phyloP scores from a whole-genome alignment of 2,113 vertebrate genomes.

The Corvus hawaiiensis region DNA sequence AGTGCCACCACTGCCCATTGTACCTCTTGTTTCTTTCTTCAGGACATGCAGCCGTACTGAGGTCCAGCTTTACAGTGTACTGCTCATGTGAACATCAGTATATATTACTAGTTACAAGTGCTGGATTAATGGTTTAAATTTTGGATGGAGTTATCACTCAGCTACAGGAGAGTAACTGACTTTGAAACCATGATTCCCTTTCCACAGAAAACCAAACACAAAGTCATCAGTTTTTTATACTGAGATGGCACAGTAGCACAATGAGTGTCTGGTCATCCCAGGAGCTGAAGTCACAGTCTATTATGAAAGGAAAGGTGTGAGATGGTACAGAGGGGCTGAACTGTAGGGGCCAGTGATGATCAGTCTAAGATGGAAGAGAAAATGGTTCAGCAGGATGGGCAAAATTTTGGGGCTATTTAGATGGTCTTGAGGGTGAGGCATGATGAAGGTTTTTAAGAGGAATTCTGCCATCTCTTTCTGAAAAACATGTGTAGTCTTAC shows the following conservation, averaged over 20 bases:
- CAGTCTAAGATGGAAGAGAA: background rate
- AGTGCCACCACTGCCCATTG: background rate
- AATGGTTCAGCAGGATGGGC: fast-evolving
- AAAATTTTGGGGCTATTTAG: background rate
- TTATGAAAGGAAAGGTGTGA: background rate
- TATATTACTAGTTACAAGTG: background rate
- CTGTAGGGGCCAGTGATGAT: background rate
- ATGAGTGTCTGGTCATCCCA: background rate
- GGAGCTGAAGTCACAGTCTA: background rate
- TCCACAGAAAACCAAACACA: background rate
- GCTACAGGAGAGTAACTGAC: background rate
- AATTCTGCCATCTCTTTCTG: background rate
- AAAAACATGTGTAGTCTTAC: background rate
- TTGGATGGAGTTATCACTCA: background rate
- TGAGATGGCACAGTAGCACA: background rate
- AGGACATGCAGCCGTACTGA: background rate
- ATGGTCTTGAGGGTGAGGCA: background rate
- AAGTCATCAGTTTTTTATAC: background rate
- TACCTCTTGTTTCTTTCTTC: background rate
- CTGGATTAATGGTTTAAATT: background rate
- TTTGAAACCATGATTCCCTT: background rate
- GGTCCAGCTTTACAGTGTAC: background rate
- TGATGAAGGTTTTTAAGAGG: background rate
- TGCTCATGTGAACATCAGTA: background rate
- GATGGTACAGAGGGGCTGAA: fast-evolving